Percentiles rank a stretch among this genome's conserved stretches.
Evolutionary conservation across 2,113 vertebrate genomes (phyloP).

Genomic region (Muntiacus muntjak): DNA sequence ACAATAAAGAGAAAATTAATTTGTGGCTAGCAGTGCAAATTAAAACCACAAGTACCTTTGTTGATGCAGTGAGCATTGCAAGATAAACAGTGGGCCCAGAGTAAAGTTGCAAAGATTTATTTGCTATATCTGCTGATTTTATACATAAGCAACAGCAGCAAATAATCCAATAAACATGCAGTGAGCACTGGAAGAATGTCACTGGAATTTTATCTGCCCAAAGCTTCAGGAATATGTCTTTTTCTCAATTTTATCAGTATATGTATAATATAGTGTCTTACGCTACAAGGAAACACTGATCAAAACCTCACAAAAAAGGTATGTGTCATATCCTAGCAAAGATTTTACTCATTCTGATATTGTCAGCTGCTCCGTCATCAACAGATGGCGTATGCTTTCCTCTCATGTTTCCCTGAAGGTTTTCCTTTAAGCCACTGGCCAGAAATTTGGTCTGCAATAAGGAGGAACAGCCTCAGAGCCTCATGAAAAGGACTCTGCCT

Average conservation of each 20-base stretch:
- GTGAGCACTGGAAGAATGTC: neutral
- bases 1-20: slow-evolving; percentile 21
- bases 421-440: neutral
- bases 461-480: neutral
- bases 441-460: neutral
- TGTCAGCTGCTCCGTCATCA: neutral
- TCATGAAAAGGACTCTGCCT: neutral
- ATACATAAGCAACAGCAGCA: neutral
- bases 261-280: neutral
- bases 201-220: neutral
- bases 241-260: neutral
- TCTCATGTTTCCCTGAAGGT: neutral
- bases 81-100: neutral
- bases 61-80: neutral
- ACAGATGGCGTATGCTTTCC: neutral
- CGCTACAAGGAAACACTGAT: neutral
- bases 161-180: neutral
- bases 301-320: neutral
- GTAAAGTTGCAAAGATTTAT: neutral
- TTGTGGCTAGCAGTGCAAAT: neutral
- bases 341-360: neutral
- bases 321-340: neutral
- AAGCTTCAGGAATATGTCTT: neutral
- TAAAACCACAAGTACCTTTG: neutral
- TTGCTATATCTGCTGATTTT: neutral